Percentiles rank a stretch among this genome's conserved stretches.
Conservation (phyloP, 2,888 invertebrate genomes). For the Dione juno region DNA sequence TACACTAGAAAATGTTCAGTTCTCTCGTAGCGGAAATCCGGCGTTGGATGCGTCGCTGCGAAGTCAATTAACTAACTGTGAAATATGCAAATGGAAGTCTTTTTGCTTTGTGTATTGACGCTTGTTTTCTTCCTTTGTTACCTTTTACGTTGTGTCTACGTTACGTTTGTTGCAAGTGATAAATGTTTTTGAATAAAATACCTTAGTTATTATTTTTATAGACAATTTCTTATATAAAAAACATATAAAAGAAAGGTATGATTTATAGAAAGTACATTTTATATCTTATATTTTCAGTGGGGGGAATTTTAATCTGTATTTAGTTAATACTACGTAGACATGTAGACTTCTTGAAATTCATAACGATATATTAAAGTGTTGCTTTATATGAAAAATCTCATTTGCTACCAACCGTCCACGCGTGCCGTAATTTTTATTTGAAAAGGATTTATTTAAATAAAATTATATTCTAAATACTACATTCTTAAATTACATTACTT, state of each 20-base stretch:
- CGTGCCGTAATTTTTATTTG: too few relatives aligned
- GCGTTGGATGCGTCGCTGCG: constrained; percentile 53
- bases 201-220: not conserved
- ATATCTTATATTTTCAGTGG: too few relatives aligned
- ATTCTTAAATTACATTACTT: too few relatives aligned
- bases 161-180: constrained; percentile 25
- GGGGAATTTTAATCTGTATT: too few relatives aligned
- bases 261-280: too few relatives aligned
- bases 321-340: too few relatives aligned
- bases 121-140: constrained; percentile 46
- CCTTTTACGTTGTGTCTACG: constrained; percentile 32
- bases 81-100: constrained; percentile 65
- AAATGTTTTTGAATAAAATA: constrained; percentile 18
- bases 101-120: constrained; percentile 47
- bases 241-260: too few relatives aligned
- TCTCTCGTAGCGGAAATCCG: constrained; percentile 49
- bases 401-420: not conserved
- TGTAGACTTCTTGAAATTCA: not conserved
- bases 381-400: not conserved
- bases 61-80: constrained; percentile 69
- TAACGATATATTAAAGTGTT: not conserved
- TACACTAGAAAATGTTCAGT: constrained; percentile 37
- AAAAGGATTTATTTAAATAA: too few relatives aligned
- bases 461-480: too few relatives aligned
- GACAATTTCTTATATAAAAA: too few relatives aligned